Base-by-base conservation (phyloP, 2,888 invertebrate species). In the Ornithoptera alexandrae region DNA sequence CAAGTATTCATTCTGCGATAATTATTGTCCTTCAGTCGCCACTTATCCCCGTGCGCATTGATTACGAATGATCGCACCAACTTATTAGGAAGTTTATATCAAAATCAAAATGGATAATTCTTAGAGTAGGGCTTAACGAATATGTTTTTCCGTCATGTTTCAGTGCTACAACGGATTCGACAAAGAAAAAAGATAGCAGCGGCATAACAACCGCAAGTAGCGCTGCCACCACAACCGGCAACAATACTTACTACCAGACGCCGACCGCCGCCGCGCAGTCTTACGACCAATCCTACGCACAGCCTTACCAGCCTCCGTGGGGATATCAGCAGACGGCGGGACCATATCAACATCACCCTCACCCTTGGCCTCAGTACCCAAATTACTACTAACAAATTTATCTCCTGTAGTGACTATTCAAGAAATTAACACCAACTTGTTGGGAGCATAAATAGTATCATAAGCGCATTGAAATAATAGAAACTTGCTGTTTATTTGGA, bases 251-350 rank as follows among this genome's bases (percentile, higher is more conserved):
- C 83, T 91, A 91, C 83, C 86, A 85, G 75, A 75, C 87, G 71
- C 84, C 83, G 59, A 75, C 83, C 56, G 81, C 85, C 20, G 75
- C 83, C n/a, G 80, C 87, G 73, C 84, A 82, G 76, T 81, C 87
- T 7, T 90, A 89, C 85, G 89, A 90, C 68, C 90, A 89, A 81
- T 84, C 85, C 61, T 91, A 92, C 82, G 84, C 89, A 78, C 87
- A 86, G 81, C 88, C 87, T 74, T 90, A 90, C 84, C 90, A 90
- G 81, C 88, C 90, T 74, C 87, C 91, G 20, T 93, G 92, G 93
- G 89, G 89, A 74, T 92, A 92, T 84, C 92, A 92, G 82, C 93
- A 92, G 78, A 90, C 92, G 62, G 88, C 91, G 64, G 87, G 86
- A 4, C 89, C 92, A 70, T 91, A 93, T 81, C 90, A 90, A 72